Conservation (phyloP, 2,888 invertebrate genomes). For the Ophraella communa region DNA sequence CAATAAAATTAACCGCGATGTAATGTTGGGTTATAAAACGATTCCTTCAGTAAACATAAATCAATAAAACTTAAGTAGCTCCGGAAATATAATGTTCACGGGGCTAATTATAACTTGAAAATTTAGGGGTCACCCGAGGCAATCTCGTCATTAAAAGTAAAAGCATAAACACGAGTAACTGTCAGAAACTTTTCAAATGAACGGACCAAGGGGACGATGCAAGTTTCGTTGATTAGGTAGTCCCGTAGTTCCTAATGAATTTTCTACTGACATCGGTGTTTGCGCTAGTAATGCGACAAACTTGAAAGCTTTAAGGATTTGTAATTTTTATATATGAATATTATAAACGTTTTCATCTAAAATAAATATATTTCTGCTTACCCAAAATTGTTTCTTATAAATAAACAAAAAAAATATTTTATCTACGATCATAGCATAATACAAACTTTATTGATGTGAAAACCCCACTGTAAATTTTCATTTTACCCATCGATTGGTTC, state of each 20-base stretch:
- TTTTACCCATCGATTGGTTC: no score
- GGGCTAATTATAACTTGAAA: slow-evolving; percentile 6
- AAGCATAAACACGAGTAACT: slow-evolving; percentile 4
- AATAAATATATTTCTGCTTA: no score
- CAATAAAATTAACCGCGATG: neutral
- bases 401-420: no score
- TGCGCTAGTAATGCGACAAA: neutral
- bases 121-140: slow-evolving; percentile 9
- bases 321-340: no score
- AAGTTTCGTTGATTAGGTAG: slow-evolving; percentile 7
- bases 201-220: slow-evolving; percentile 6
- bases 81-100: neutral
- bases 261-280: neutral
- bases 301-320: neutral
- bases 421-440: no score
- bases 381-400: no score
- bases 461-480: no score
- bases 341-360: no score
- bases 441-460: no score
- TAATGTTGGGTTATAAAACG: neutral
- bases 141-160: slow-evolving; percentile 12
- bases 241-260: slow-evolving; percentile 6
- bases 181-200: slow-evolving; percentile 8
- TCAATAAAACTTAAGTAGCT: slow-evolving; percentile 2
- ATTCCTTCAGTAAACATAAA: neutral